Evolutionary conservation across 2,888 invertebrate genomes (phyloP), one percentile per base, ranked within the genome.

Genomic region (Drosophila neonasuta): DNA sequence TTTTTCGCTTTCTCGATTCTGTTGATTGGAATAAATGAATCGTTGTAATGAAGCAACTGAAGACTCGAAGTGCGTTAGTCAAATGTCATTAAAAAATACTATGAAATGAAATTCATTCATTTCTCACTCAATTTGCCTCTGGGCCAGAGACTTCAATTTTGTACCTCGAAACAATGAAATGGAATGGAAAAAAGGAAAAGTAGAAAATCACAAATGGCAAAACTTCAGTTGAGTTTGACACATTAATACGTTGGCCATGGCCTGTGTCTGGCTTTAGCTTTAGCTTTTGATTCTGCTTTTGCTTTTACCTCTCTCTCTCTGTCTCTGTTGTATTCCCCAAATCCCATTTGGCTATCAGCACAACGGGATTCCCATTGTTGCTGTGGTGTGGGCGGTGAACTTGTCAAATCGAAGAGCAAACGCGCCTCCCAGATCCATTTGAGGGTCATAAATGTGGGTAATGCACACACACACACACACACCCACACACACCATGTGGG

Each of bases 301-400:
- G 24, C 24, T 24, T 24, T 24, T 24, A 24, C 24, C 24, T 24
- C 24, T 24, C 24, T 24, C 1, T 24, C 5, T 6, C 24, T 24
- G 24, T 24, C 24, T 24, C 24, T 24, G 9, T 8, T 34, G 54
- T 66, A 80, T 74, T 80, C 81, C 86, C 87, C 77, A 81, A 81
- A 74, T 84, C 86, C 86, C 82, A 72, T 79, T 86, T 69, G 82
- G 81, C 82, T 74, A 82, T 82, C 82, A 84, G 77, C 86, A 71
- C 44, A 48, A 49, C 42, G 51, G 49, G 68, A 51, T 41, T 42
- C 15, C 6, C 32, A 11, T 51, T 5, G 39, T 11, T 34, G 29
- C 36, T 36, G 36, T 13, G 48, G 29, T 3, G 11, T 9, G 39
- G 36, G 24, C 24, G n/a, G 13, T 9, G 41, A 20, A 48, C 39